These are phyloP conservation scores for Ceratitis capitata DNA, from an alignment of 1,140 invertebrate genomes.

Conservation along the genomic window DNA sequence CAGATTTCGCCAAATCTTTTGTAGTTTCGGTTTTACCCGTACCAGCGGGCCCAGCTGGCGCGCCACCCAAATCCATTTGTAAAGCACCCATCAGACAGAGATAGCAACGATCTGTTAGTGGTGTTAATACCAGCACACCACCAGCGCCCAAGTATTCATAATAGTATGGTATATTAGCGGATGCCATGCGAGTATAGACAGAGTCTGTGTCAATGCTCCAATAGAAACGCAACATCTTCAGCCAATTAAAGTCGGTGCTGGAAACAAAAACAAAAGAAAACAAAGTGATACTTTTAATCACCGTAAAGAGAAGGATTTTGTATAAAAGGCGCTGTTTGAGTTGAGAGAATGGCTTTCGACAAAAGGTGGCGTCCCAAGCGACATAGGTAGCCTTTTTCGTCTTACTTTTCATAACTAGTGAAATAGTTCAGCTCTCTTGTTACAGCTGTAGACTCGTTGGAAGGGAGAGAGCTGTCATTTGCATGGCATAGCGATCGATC, in stretches of 20 bases:
- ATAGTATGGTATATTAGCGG: conserved; percentile 82
- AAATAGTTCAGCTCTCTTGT: no score
- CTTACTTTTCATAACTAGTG: no score
- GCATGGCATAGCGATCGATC: no score
- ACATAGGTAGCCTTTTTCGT: no score
- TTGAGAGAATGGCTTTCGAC: no score
- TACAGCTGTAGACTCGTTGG: no score
- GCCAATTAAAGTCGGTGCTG: conserved; percentile 85
- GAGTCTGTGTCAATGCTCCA: conserved; percentile 83
- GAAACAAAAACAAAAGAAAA: conserved; percentile 47
- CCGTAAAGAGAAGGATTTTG: no score
- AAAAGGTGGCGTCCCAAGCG: no score
- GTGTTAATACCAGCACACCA: conserved; percentile 82
- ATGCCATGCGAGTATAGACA: conserved; percentile 81
- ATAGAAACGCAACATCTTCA: conserved; percentile 91
- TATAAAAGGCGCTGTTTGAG: no score
- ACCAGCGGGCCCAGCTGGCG: conserved; percentile 84
- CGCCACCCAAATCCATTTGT: conserved; percentile 86
- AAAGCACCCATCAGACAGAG: conserved; percentile 88
- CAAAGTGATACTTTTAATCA: no score
- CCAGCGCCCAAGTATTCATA: conserved; percentile 93
- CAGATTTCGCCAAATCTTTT: conserved; percentile 87
- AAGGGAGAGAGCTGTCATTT: no score
- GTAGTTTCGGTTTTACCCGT: conserved; percentile 96
- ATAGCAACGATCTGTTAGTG: conserved; percentile 84